Base-by-base conservation (phyloP, 2,888 invertebrate genomes). In the Dryadula phaetusa region DNA sequence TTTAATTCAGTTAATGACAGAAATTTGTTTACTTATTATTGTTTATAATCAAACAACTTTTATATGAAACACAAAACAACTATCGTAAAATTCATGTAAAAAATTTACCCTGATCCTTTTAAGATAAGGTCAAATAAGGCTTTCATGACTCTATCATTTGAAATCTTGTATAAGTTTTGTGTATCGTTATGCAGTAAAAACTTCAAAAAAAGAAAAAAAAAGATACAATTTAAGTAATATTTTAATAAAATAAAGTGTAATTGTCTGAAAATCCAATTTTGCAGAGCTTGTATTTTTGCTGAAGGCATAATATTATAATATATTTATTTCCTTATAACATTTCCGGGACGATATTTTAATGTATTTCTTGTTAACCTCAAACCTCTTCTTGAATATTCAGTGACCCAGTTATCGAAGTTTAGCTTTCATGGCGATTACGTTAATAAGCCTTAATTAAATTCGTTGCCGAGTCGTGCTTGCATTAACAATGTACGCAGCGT, bases 391-490 rank as follows among this genome's bases (percentile, higher is more conserved):
- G 62, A 70, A 70, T 67, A 64, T 64, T 64, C 70, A 67, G 56
- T 67, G 67, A 67, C 70, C 70, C 61, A 67, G 64, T 70, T 70
- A 70, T 64, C 61, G 56, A 44, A 64, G 67, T 66, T 70, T 67
- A 62, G 52, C 49, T 66, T 66, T 62, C 49, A 42, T 64, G 47
- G 67, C 56, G 70, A 70, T 70, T 70, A 70, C 67, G 70, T 61
- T 70, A 70, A 70, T 67, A 70, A 67, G 67, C 64, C 52, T 67
- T 70, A 70, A 70, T 70, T 67, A 70, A 70, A 67, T 70, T 70
- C 69, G 67, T 70, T 64, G 60, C 67, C 40, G 56, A 54, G 46
- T 53, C 67, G 67, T 67, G 69, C 67, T 52, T 52, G 61, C 47
- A 46, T 32, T 60, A 32, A 32, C 60, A 44, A 60, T 60, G 60